Percentiles rank a stretch among this genome's conserved stretches.
These are phyloP conservation scores for Sinodicranocentrus sp. DNA, from an alignment of 2,888 invertebrate species.

Conservation along the genomic window DNA sequence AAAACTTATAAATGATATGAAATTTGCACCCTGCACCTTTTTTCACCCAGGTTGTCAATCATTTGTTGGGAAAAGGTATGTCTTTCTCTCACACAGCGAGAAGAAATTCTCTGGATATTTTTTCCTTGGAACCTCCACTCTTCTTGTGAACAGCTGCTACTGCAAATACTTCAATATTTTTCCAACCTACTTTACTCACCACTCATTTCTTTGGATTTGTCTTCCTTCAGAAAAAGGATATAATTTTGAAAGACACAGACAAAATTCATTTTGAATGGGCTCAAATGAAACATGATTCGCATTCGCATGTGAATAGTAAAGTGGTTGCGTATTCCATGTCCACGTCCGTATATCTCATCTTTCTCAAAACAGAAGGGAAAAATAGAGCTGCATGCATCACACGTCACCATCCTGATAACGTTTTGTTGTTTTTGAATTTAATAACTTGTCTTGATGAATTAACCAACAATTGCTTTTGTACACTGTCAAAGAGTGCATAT, in stretches of 20 bases:
- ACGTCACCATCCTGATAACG: conserved; percentile 31
- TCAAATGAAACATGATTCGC: background rate
- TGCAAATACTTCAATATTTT: too few relatives aligned
- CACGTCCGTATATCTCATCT: too few relatives aligned
- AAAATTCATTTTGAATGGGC: too few relatives aligned
- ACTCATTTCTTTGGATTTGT: too few relatives aligned
- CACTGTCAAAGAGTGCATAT: conserved; percentile 7
- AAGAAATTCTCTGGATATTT: conserved; percentile 7
- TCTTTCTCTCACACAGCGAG: background rate
- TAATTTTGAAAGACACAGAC: too few relatives aligned
- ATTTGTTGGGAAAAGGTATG: conserved; percentile 31
- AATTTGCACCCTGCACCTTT: conserved; percentile 29
- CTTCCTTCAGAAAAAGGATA: too few relatives aligned
- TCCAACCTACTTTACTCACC: too few relatives aligned
- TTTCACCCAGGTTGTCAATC: conserved; percentile 59
- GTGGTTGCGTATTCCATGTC: background rate
- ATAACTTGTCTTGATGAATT: conserved; percentile 60
- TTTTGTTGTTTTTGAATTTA: conserved; percentile 22
- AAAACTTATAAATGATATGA: too few relatives aligned
- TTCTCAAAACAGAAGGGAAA: too few relatives aligned
- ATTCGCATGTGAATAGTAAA: conserved; percentile 11
- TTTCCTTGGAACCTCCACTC: background rate
- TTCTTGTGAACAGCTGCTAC: conserved; percentile 59
- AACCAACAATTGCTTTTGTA: conserved; percentile 45
- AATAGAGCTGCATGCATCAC: background rate